Conservation (phyloP, 2,113 vertebrate genomes). For the Dendropsophus ebraccatus region DNA sequence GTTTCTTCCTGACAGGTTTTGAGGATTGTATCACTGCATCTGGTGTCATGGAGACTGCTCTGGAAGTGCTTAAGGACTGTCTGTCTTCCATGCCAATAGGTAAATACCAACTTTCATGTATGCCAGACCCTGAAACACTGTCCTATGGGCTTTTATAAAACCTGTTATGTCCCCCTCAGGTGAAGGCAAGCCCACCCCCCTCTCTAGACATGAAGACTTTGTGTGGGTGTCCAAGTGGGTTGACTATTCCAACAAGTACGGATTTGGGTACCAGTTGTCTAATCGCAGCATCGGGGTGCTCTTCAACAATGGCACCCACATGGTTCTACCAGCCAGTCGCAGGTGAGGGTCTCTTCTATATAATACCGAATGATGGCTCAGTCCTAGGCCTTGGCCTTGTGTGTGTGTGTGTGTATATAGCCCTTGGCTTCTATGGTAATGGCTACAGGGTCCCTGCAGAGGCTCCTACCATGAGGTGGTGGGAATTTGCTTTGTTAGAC, state of each 20-base stretch:
- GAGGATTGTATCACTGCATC: constrained; percentile 86
- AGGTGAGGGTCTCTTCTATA: constrained; percentile 71
- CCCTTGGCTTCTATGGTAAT: too few relatives aligned
- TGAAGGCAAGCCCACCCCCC: constrained; percentile 85
- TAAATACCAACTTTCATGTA: constrained; percentile 61
- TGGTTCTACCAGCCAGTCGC: constrained; percentile 87
- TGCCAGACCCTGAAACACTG: rapidly evolving
- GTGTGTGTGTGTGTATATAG: too few relatives aligned
- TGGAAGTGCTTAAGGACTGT: constrained; percentile 85
- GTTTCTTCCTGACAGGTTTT: constrained; percentile 74
- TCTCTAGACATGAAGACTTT: constrained; percentile 86
- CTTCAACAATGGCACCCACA: constrained; percentile 95
- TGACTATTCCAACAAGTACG: constrained; percentile 97
- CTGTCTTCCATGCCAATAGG: constrained; percentile 92
- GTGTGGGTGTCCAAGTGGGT: constrained; percentile 99
- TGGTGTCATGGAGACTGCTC: constrained; percentile 82
- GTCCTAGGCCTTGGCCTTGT: too few relatives aligned
- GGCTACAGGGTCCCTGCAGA: too few relatives aligned
- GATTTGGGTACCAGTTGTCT: constrained; percentile 96
- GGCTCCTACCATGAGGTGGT: too few relatives aligned
- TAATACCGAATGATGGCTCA: too few relatives aligned
- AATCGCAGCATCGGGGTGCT: constrained; percentile 91
- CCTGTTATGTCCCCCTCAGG: constrained; percentile 67
- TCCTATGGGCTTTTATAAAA: too few relatives aligned
- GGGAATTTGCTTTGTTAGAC: too few relatives aligned